Conservation (phyloP, 2,888 invertebrate genomes). For the Idaea straminata region DNA sequence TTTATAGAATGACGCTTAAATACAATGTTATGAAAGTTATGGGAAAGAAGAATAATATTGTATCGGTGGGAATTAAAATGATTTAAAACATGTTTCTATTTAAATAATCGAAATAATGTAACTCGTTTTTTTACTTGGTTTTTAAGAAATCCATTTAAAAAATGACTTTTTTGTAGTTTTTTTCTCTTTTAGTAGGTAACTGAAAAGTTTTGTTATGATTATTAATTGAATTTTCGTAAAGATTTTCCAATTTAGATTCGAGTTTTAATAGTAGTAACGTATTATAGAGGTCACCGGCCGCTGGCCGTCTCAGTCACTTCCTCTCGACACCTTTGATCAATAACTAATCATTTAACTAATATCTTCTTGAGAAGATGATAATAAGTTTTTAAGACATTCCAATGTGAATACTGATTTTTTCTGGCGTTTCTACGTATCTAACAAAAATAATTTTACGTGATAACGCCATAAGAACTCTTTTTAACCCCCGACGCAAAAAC, state of each 20-base stretch:
- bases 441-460: no score
- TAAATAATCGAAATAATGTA: no score
- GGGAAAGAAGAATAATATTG: neutral
- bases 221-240: neutral
- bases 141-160: no score
- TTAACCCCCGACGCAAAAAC: no score
- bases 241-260: neutral
- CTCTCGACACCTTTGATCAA: slow-evolving; percentile 14
- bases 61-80: neutral
- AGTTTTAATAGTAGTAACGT: slow-evolving; percentile 10
- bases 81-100: neutral
- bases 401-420: no score
- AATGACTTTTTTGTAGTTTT: no score
- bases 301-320: slow-evolving; percentile 30
- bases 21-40: slow-evolving; percentile 1
- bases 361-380: no score
- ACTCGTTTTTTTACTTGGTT: no score
- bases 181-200: no score
- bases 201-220: neutral
- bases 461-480: no score
- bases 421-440: no score
- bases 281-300: slow-evolving; percentile 24
- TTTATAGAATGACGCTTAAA: slow-evolving; percentile 7
- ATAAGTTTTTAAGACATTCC: no score
- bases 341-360: neutral